phyloP scores from a whole-genome alignment of 2,888 invertebrate genomes.

The Agrochola circellaris region DNA sequence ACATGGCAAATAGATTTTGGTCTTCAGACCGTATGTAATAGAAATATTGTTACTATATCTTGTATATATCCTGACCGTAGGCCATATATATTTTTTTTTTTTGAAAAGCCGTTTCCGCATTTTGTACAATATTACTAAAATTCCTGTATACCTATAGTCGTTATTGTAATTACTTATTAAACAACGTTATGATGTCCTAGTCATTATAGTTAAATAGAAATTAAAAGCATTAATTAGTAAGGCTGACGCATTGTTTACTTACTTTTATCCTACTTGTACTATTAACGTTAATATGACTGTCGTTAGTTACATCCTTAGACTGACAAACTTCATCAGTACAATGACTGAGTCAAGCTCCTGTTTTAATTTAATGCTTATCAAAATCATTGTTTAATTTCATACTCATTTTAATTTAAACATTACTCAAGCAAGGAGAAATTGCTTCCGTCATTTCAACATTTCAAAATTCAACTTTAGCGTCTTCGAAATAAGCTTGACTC shows the following conservation, averaged over 20 bases:
- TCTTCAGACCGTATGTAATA: not conserved
- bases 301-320: slow-evolving; percentile 3
- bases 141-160: slow-evolving; percentile 13
- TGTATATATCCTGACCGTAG: not conserved
- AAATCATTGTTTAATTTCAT: slow-evolving; percentile 25
- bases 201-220: slow-evolving; percentile 54
- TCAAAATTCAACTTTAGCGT: slow-evolving; percentile 14
- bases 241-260: slow-evolving; percentile 62
- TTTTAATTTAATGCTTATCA: slow-evolving; percentile 29
- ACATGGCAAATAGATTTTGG: not conserved
- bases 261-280: slow-evolving; percentile 41
- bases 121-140: not conserved
- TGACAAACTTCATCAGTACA: slow-evolving; percentile 26
- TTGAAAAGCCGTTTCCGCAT: not conserved
- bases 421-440: slow-evolving; percentile 23
- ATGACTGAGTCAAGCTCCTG: slow-evolving; percentile 39
- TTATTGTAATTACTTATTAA: slow-evolving; percentile 46
- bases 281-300: slow-evolving; percentile 27
- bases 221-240: slow-evolving; percentile 51
- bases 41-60: not conserved
- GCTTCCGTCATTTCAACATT: slow-evolving; percentile 1
- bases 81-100: too few relatives aligned
- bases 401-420: slow-evolving; percentile 39
- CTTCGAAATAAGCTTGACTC: not conserved
- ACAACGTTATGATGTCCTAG: slow-evolving; percentile 32